These are phyloP conservation scores for Grapholita molesta DNA, from an alignment of 1,140 invertebrate genomes.

Conservation along the genomic window DNA sequence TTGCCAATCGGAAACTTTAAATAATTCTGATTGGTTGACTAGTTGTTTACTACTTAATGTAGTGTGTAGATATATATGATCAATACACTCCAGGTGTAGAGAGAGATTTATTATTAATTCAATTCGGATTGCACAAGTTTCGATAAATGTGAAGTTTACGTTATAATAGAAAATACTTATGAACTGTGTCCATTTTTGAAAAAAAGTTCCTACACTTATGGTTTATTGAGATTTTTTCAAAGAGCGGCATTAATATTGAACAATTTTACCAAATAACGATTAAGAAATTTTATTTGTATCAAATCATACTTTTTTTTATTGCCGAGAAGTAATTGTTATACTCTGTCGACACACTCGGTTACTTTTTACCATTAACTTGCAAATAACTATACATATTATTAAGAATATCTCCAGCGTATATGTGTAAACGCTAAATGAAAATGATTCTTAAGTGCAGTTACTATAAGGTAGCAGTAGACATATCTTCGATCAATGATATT, in stretches of 20 bases:
- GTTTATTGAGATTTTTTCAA: not conserved
- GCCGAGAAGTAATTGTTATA: not conserved
- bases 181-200: not conserved
- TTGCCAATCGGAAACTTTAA: not conserved
- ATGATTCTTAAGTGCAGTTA: slow-evolving; percentile 10
- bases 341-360: no score
- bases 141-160: not conserved
- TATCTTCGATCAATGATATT: slow-evolving; percentile 16
- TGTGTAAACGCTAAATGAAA: not conserved
- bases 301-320: not conserved
- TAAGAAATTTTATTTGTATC: no score
- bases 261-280: not conserved
- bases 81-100: not conserved
- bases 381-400: not conserved
- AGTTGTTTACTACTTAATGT: not conserved
- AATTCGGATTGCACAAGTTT: not conserved
- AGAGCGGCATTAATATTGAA: not conserved
- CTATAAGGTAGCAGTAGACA: slow-evolving; percentile 6
- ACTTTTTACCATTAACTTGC: not conserved
- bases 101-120: not conserved
- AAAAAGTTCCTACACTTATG: not conserved
- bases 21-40: not conserved
- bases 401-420: not conserved
- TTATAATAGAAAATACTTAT: not conserved
- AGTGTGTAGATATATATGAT: slow-evolving; percentile 1